Conservation (phyloP, 2,113 vertebrate genomes). For the Lagopus muta region DNA sequence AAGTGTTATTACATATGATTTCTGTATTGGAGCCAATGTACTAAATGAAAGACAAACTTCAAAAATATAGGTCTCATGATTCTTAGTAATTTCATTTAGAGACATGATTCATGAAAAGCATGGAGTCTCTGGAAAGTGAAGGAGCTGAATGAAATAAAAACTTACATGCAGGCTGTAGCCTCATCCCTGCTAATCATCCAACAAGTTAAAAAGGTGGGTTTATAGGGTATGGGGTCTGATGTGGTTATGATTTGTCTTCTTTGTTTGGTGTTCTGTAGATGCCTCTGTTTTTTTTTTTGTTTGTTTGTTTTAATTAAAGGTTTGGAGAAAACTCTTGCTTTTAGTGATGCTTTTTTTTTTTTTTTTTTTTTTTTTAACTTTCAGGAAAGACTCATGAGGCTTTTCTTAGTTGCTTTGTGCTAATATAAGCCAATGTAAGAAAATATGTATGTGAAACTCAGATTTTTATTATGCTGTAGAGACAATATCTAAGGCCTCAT, state of each 20-base stretch:
- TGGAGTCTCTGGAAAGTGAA: neutral
- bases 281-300: neutral
- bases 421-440: no score
- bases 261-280: neutral
- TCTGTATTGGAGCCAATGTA: neutral
- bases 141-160: neutral
- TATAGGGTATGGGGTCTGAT: neutral
- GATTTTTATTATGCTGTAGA: no score
- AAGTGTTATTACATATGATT: neutral
- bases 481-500: no score
- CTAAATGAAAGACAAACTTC: neutral
- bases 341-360: no score
- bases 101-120: no score
- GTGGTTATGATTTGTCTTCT: neutral
- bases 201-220: neutral
- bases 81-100: neutral
- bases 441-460: no score
- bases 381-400: no score
- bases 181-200: neutral
- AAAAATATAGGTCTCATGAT: neutral
- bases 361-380: no score
- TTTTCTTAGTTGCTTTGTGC: no score
- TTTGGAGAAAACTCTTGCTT: no score
- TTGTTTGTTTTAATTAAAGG: neutral
- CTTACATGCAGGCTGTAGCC: neutral